Percentiles rank a stretch among this genome's conserved stretches.
Evolutionary conservation across 2,888 invertebrate species (phyloP).

Genomic region (Tipula helvola): DNA sequence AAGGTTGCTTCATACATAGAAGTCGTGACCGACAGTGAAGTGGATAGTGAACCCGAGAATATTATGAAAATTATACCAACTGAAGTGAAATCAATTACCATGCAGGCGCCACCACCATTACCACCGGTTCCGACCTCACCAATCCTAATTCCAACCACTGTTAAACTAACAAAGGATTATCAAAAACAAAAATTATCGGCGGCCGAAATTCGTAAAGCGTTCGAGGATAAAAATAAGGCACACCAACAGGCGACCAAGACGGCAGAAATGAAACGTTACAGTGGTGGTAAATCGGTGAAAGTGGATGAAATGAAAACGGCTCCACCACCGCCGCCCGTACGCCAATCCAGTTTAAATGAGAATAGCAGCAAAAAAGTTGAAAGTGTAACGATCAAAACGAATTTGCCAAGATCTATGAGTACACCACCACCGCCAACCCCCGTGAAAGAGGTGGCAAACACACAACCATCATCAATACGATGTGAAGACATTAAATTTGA

Average conservation of each 20-base stretch:
- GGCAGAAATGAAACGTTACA: not conserved
- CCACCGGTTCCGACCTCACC: conserved; percentile 12
- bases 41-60: not conserved
- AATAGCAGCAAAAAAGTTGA: conserved; percentile 18
- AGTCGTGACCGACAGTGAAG: conserved; percentile 34
- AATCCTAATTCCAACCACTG: not conserved
- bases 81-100: not conserved
- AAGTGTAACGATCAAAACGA: conserved; percentile 15
- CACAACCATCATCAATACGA: not conserved
- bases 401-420: not conserved
- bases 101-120: conserved; percentile 12
- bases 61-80: not conserved
- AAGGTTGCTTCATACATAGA: conserved; percentile 36
- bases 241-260: not conserved
- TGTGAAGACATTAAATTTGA: conserved; percentile 44
- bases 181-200: conserved; percentile 20
- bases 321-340: not conserved
- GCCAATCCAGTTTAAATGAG: conserved; percentile 15
- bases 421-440: not conserved
- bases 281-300: not conserved
- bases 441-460: not conserved
- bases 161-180: not conserved
- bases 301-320: not conserved
- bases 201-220: conserved; percentile 34
- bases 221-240: conserved; percentile 22